These are phyloP conservation scores for Nomada goodeniana DNA, from an alignment of 2,888 invertebrate species.

Conservation along the genomic window DNA sequence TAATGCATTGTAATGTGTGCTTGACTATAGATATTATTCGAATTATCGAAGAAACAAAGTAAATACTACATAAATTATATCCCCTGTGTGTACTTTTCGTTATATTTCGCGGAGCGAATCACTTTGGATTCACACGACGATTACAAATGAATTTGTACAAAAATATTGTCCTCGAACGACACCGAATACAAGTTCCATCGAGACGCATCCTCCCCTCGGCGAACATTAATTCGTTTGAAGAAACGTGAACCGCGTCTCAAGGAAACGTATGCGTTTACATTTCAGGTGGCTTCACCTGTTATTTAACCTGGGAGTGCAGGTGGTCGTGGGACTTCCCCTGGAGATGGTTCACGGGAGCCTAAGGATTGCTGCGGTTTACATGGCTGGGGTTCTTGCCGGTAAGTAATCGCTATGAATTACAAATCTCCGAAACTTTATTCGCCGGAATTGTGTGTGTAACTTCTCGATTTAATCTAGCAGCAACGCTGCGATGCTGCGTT, in stretches of 20 bases:
- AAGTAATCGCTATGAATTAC: constrained; percentile 81
- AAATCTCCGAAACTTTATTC: constrained; percentile 14
- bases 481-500: not conserved
- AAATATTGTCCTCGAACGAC: not conserved
- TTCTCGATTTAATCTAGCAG: not conserved
- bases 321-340: constrained; percentile 96
- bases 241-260: constrained; percentile 9
- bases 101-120: too few species aligned
- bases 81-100: too few species aligned
- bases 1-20: too few species aligned
- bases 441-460: not conserved
- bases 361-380: constrained; percentile 94
- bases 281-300: constrained; percentile 95
- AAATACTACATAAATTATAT: too few species aligned
- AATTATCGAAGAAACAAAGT: too few species aligned
- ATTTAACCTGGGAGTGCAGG: constrained; percentile 97
- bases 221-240: constrained; percentile 32
- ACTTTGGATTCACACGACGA: too few species aligned
- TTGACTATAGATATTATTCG: too few species aligned
- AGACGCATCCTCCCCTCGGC: not conserved
- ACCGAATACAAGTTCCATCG: not conserved
- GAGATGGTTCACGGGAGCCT: constrained; percentile 98
- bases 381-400: constrained; percentile 96
- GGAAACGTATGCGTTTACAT: constrained; percentile 71
- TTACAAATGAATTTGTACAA: too few species aligned